Conservation (phyloP, 2,113 vertebrate genomes). For the Poicephalus gulielmi region DNA sequence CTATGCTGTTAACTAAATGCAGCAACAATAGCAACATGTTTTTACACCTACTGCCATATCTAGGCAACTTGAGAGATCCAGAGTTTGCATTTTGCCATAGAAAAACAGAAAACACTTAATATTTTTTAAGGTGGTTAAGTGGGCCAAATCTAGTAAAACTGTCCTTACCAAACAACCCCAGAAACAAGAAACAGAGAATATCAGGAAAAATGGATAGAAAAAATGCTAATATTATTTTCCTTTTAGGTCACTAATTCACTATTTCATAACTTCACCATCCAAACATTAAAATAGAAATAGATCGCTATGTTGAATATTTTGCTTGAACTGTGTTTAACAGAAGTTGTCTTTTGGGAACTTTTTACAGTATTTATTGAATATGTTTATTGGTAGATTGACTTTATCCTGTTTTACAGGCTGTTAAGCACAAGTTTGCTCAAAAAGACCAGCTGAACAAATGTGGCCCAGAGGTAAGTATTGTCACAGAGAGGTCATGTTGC, state of each 20-base stretch:
- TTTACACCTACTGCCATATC: background rate
- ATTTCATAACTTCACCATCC: background rate
- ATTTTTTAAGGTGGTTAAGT: background rate
- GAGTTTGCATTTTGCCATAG: background rate
- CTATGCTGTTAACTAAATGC: background rate
- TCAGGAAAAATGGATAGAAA: background rate
- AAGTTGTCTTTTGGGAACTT: background rate
- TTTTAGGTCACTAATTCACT: background rate
- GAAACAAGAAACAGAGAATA: background rate
- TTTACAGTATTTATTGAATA: background rate
- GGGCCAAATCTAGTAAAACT: background rate
- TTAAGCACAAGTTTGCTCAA: slow-evolving; percentile 44
- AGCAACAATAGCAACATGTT: background rate
- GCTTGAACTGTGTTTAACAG: background rate
- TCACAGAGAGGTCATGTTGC: background rate
- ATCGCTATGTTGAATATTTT: background rate
- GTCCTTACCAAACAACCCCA: background rate
- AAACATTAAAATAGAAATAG: background rate
- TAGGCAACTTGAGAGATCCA: background rate
- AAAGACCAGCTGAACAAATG: slow-evolving; percentile 33
- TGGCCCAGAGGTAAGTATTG: slow-evolving; percentile 66
- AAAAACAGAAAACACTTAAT: background rate
- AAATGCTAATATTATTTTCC: background rate
- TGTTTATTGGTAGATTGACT: background rate
- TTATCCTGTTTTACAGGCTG: slow-evolving; percentile 68